Evolutionary conservation across 2,888 invertebrate species (phyloP).

Genomic region (Argyresthia albistria): DNA sequence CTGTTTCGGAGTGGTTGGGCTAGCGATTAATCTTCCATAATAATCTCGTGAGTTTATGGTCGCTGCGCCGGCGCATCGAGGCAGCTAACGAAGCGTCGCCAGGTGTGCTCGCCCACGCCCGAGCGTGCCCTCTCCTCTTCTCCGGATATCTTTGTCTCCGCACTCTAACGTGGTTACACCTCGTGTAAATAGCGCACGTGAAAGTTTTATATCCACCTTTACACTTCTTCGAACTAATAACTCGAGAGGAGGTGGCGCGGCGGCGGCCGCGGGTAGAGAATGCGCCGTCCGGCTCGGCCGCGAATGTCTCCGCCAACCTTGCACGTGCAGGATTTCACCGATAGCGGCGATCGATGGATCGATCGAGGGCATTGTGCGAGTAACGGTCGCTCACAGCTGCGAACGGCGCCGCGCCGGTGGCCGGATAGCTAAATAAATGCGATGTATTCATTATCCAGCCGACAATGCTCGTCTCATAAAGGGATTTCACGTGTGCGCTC

Average conservation of each 20-base stretch:
- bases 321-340: slow-evolving; percentile 62
- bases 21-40: neutral
- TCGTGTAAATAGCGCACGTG: slow-evolving; percentile 63
- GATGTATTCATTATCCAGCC: slow-evolving; percentile 64
- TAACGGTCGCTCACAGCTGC: slow-evolving; percentile 71
- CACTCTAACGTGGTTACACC: slow-evolving; percentile 23
- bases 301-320: slow-evolving; percentile 48
- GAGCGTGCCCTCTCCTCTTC: slow-evolving; percentile 25
- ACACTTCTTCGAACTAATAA: slow-evolving; percentile 61
- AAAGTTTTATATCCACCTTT: slow-evolving; percentile 69
- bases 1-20: too few species aligned
- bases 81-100: slow-evolving; percentile 57
- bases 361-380: slow-evolving; percentile 71
- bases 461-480: slow-evolving; percentile 68
- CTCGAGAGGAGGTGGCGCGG: slow-evolving; percentile 25
- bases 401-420: slow-evolving; percentile 49
- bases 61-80: slow-evolving; percentile 14
- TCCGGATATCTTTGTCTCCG: slow-evolving; percentile 62
- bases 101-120: slow-evolving; percentile 66
- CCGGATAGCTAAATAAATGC: slow-evolving; percentile 71
- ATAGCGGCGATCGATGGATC: slow-evolving; percentile 60
- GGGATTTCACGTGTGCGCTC: slow-evolving; percentile 69
- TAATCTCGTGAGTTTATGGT: slow-evolving; percentile 1
- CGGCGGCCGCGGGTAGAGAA: slow-evolving; percentile 36
- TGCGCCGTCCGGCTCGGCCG: slow-evolving; percentile 22